Base-by-base conservation (phyloP, 2,888 invertebrate genomes). In the Euclidia mi region DNA sequence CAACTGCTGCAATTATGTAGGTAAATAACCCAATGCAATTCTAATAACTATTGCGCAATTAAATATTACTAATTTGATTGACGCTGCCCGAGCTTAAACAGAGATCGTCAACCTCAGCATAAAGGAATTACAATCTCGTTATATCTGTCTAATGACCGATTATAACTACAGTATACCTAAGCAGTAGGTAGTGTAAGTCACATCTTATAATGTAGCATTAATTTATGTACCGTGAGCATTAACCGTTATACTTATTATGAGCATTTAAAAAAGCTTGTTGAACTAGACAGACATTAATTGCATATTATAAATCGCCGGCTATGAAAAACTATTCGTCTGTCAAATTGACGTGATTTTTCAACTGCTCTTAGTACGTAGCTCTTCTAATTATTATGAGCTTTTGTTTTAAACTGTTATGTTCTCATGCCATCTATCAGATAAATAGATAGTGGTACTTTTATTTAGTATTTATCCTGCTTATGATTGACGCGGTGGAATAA, bases 91-190 rank as follows among this genome's bases (percentile, higher is more conserved):
- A 14, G 40, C 10, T 11, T n/a, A 37, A 35, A 35, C 25, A 46
- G 63, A 69, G 77, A 76, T 74, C 71, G 52, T 67, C 70, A 78
- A 78, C 76, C 70, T 76, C 52, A 17, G 18, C 15, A 43, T 51
- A 25, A 56, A 56, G 43, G 34, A 47, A 31, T 18, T 49, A 49
- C 65, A 65, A 67, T 59, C 37, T 56, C 45, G 37, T 53, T 42
- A 65, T 56, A 70, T 77, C 59, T 65, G 67, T 76, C 61, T 60
- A 59, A 65, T 53, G 42, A 65, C 43, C 52, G 58, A 61, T 62
- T 59, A 60, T 56, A 61, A 61, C 58, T 51, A 57, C 49, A 15
- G 58, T 45, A 37, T 52, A 55, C 47, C 42, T 49, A 25, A 35
- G 44, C 45, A 34, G 55, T 48, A 32, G 32, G 41, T 50, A 38